Conservation (phyloP, 2,888 invertebrate genomes). For the Saturnia japonica region DNA sequence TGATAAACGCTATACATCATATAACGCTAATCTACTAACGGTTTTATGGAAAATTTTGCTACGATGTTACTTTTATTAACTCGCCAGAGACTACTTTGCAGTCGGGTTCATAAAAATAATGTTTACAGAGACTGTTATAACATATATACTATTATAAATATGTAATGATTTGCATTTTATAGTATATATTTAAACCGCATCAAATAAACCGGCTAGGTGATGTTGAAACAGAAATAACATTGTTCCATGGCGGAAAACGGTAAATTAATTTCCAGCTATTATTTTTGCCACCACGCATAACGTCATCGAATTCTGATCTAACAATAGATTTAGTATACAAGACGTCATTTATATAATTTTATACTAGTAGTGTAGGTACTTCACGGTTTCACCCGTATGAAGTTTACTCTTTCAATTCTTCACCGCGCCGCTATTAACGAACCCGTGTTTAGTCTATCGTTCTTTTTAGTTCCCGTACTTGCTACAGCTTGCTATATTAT, state of each 20-base stretch:
- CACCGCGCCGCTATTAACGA: too few relatives aligned
- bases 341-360: neutral
- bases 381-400: too few relatives aligned
- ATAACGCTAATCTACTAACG: neutral
- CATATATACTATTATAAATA: too few relatives aligned
- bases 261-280: conserved; percentile 35
- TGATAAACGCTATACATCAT: neutral
- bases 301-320: conserved; percentile 33
- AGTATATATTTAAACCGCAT: neutral
- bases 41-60: conserved; percentile 15
- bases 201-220: conserved; percentile 18
- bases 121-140: neutral
- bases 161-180: neutral
- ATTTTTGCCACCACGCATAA: conserved; percentile 31
- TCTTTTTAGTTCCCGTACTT: too few relatives aligned
- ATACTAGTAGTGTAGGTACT: neutral
- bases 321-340: conserved; percentile 16
- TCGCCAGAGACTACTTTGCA: neutral
- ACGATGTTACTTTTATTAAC: neutral
- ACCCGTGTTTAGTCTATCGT: too few relatives aligned
- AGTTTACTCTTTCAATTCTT: too few relatives aligned
- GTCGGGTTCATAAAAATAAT: neutral
- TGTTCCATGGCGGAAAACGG: conserved; percentile 27
- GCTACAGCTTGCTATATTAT: too few relatives aligned
- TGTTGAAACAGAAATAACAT: conserved; percentile 39